Percentiles rank a stretch among this genome's conserved stretches.
These are phyloP conservation scores for Menidia beryllina DNA, from an alignment of 2,113 vertebrate species.

Conservation along the genomic window DNA sequence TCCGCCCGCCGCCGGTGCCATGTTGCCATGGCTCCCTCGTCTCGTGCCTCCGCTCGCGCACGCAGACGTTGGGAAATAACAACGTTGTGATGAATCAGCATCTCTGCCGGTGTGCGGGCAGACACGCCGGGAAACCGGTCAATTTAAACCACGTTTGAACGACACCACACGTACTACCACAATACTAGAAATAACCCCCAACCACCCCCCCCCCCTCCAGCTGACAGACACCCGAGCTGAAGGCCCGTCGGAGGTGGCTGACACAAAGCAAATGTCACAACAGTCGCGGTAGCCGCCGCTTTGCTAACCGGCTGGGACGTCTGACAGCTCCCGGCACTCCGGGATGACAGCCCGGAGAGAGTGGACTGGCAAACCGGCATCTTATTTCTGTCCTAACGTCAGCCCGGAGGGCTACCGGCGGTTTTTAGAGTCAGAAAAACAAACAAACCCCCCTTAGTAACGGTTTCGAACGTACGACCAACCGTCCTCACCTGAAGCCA, in stretches of 20 bases:
- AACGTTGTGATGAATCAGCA: constrained; percentile 82
- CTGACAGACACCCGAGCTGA: not conserved
- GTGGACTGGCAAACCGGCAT: not conserved
- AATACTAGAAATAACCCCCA: too few species aligned
- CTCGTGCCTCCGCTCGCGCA: constrained; percentile 71
- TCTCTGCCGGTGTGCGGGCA: constrained; percentile 41
- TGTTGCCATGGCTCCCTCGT: constrained; percentile 81
- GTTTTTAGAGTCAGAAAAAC: not conserved
- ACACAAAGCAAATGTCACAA: constrained; percentile 73
- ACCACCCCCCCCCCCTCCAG: too few species aligned
- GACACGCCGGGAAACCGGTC: constrained; percentile 27
- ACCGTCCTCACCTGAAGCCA: constrained; percentile 59
- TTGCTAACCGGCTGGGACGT: constrained; percentile 20
- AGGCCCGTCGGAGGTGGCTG: constrained; percentile 43
- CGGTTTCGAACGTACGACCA: constrained; percentile 9
- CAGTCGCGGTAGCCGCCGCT: not conserved
- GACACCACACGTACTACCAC: not conserved
- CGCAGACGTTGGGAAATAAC: constrained; percentile 67
- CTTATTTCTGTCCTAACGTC: constrained; percentile 5
- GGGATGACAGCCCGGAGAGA: constrained; percentile 18
- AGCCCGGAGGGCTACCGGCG: not conserved
- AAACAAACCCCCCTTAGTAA: not conserved
- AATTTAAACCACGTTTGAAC: not conserved
- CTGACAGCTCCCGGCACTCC: constrained; percentile 27
- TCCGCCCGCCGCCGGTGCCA: constrained; percentile 74